Percentiles rank a stretch among this genome's conserved stretches.
Evolutionary conservation across 1,140 invertebrate species (phyloP).

Genomic region (Bombus impatiens): DNA sequence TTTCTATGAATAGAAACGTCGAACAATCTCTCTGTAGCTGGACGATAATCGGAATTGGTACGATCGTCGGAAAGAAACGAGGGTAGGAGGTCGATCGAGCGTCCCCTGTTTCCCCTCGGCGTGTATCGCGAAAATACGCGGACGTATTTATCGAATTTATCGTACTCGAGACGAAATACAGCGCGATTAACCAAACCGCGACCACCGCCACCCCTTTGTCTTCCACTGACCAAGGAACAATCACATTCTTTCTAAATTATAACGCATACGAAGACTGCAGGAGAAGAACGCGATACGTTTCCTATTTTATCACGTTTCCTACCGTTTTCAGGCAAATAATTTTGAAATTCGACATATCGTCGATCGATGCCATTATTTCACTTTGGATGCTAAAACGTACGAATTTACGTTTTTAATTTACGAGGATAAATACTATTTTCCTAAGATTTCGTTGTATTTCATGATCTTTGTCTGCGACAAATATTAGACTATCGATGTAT

Average conservation of each 20-base stretch:
- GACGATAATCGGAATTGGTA: constrained; percentile 51
- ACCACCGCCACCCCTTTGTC: constrained; percentile 12
- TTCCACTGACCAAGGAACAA: not conserved
- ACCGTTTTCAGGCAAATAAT: no score
- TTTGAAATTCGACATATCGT: no score
- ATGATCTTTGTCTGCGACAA: no score
- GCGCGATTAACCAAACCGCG: constrained; percentile 36
- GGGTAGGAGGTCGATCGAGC: constrained; percentile 66
- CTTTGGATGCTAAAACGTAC: no score
- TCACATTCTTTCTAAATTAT: not conserved
- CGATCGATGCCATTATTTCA: no score
- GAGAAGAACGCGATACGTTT: no score
- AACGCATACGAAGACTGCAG: no score
- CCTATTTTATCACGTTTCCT: no score
- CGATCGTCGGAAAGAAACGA: constrained; percentile 61
- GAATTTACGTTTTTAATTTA: no score
- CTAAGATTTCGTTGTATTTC: no score
- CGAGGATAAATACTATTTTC: no score
- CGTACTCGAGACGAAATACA: constrained; percentile 44
- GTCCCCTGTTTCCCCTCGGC: not conserved
- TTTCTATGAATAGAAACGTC: constrained; percentile 27
- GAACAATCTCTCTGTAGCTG: constrained; percentile 1
- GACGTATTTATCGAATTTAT: not conserved
- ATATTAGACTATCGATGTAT: no score
- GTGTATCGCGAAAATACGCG: constrained; percentile 43